Percentiles rank a stretch among this genome's conserved stretches.
Conservation (phyloP, 2,113 vertebrate species). For the rat (Rattus norvegicus) region GRCr8 NC_086031.1:73701501-73702000, state of each 20-base stretch:
- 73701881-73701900: background rate
- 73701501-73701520: background rate
- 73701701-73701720: background rate
- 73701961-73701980: background rate
- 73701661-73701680: background rate
- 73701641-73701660: background rate
- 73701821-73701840: background rate
- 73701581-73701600: background rate
- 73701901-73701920: background rate
- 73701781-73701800: background rate
- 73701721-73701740: background rate
- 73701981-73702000: background rate
- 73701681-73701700: background rate
- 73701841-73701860: background rate
- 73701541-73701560: background rate
- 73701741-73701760: background rate
- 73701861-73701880: background rate
- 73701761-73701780: background rate
- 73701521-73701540: background rate
- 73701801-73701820: background rate
- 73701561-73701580: background rate
- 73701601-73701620: background rate
- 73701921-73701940: background rate
- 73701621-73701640: background rate
- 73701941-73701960: background rate